phyloP scores from a whole-genome alignment of 2,888 invertebrate species.

The Girardia tigrina region DNA sequence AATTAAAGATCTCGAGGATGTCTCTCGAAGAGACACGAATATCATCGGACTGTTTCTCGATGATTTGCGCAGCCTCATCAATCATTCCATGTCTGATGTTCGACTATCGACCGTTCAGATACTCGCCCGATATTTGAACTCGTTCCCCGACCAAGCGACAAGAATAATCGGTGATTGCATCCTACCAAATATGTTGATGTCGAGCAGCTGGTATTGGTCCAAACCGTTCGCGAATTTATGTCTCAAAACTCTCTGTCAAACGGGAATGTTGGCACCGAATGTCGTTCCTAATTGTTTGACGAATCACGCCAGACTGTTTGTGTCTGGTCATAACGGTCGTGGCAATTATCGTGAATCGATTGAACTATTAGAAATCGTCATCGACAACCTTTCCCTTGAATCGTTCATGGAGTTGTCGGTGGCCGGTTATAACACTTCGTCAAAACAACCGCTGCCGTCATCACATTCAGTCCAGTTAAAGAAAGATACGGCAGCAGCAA shows the following conservation, averaged over 20 bases:
- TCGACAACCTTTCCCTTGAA: not conserved
- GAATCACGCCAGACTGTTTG: not conserved
- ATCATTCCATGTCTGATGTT: constrained; percentile 21
- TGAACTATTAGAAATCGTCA: not conserved
- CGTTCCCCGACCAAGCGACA: not conserved
- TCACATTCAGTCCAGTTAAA: too few species aligned
- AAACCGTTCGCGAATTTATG: not conserved
- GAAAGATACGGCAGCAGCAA: not conserved
- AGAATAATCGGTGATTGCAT: not conserved
- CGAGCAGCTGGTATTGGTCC: not conserved
- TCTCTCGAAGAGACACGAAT: not conserved
- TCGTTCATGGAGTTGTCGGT: constrained; percentile 9
- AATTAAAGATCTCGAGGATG: constrained; percentile 13
- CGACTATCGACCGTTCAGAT: not conserved
- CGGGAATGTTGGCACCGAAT: constrained; percentile 5
- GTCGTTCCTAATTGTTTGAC: not conserved
- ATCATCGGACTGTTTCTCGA: constrained; percentile 2
- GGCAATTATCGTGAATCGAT: constrained; percentile 8
- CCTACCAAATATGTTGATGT: not conserved
- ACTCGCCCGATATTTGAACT: not conserved
- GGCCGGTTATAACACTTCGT: not conserved
- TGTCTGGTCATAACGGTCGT: not conserved
- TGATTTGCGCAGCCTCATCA: not conserved
- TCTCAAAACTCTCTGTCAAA: constrained; percentile 6
- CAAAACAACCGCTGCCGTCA: too few species aligned